Base-by-base conservation (phyloP, 2,113 vertebrate genomes). In the Narcine bancroftii region DNA sequence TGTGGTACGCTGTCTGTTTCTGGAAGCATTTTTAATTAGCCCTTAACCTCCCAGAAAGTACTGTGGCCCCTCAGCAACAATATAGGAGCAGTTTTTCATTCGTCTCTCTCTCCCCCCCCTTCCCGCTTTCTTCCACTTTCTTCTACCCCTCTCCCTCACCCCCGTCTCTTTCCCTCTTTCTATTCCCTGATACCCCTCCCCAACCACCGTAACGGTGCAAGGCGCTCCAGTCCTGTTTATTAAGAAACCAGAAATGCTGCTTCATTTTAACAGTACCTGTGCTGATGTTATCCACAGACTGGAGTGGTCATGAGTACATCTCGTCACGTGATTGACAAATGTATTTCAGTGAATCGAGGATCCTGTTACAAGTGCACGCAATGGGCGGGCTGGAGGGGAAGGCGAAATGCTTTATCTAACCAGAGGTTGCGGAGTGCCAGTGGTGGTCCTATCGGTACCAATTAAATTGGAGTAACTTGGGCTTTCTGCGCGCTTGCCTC, bases 1-100 rank as follows among this genome's bases (percentile, higher is more conserved):
- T 98, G 97, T 97, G 97, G 97, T 96, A 94, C 93, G 95, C 96
- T 93, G 95, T 95, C 95, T 95, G 96, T 96, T 96, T 95, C 96
- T 97, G 96, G 96, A 97, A 97, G 96, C 96, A 97, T 97, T 96
- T 94, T 97, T 97, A 97, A 97, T 97, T 96, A 96, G 95, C 95
- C 95, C 94, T 94, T 94, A 96, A 73, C 95, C 95, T 95, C 96
- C 96, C 96, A 96, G 96, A 96, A 95, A 96, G 96, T 93, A 93
- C 87, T 72, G 93, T 93, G 94, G 92, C 95, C 94, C 94, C 94
- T 92, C 92, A 95, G 95, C 96, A 95, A 96, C 95, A 95, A 96
- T 94, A 95, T 95, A 94, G 93, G 94, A 95, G 93, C 66, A 92
- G 93, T 94, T 94, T 93, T n/a, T n/a, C 26, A 3, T 9, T 13